Conservation (phyloP, 2,113 vertebrate species). For the Eulacestoma nigropectus region DNA sequence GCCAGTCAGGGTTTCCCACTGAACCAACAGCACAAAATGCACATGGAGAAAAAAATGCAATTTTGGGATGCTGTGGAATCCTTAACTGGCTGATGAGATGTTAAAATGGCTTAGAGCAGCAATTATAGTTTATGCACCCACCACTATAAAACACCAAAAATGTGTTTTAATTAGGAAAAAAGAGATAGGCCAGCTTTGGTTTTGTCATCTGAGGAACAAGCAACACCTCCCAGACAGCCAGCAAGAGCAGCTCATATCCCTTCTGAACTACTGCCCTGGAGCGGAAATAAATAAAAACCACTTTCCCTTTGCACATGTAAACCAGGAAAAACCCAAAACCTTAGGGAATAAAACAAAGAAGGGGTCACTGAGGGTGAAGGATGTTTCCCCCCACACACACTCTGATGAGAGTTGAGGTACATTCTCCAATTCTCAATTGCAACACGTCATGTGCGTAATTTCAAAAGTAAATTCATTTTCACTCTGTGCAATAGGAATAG, state of each 20-base stretch:
- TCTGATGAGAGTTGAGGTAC: neutral
- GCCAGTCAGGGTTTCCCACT: slow-evolving; percentile 24
- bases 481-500: neutral
- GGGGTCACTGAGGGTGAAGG: neutral
- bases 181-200: slow-evolving; percentile 57
- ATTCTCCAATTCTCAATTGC: neutral
- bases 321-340: neutral
- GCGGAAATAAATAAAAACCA: neutral
- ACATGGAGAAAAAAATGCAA: neutral
- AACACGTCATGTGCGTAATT: rapidly evolving
- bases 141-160: slow-evolving; percentile 45
- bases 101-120: slow-evolving; percentile 46
- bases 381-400: neutral
- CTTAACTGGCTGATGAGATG: neutral
- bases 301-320: neutral
- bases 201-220: slow-evolving; percentile 22
- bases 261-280: slow-evolving; percentile 25
- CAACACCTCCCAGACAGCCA: neutral
- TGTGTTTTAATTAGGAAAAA: slow-evolving; percentile 2
- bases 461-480: neutral
- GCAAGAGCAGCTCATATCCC: slow-evolving; percentile 68
- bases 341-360: neutral
- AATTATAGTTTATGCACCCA: slow-evolving; percentile 18
- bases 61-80: slow-evolving; percentile 27
- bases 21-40: slow-evolving; percentile 10